Conservation (phyloP, 2,113 vertebrate species). For the Tachuris rubrigastra region DNA sequence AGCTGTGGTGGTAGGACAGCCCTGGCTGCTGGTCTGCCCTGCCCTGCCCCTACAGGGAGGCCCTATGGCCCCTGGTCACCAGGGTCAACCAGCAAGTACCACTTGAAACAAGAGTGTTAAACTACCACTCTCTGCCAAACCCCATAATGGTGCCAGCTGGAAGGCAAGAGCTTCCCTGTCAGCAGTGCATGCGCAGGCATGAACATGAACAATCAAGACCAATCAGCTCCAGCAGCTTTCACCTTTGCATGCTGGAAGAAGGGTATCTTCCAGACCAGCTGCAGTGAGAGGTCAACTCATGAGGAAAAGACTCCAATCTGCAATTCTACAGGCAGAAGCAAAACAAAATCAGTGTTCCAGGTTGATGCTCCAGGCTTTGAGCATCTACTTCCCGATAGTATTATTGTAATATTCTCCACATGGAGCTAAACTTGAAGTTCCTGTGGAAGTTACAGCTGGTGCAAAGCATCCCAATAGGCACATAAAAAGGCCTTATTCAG, state of each 20-base stretch:
- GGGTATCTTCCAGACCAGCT: neutral
- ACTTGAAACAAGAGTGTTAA: neutral
- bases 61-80: neutral
- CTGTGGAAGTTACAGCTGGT: neutral
- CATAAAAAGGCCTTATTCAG: neutral
- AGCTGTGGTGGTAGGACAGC: neutral
- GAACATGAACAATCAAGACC: neutral
- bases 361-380: neutral
- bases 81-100: neutral
- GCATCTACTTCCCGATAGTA: neutral
- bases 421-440: neutral
- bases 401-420: neutral
- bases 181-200: neutral
- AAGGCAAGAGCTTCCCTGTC: neutral
- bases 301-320: neutral
- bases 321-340: neutral
- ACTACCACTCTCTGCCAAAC: fast-evolving
- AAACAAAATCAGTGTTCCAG: neutral
- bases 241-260: neutral
- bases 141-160: neutral
- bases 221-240: neutral
- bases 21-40: neutral
- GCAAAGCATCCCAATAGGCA: neutral
- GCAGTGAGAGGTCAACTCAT: neutral
- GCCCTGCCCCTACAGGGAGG: fast-evolving